These are phyloP conservation scores for Progne subis DNA, from an alignment of 2,113 vertebrate species.

Conservation along the genomic window DNA sequence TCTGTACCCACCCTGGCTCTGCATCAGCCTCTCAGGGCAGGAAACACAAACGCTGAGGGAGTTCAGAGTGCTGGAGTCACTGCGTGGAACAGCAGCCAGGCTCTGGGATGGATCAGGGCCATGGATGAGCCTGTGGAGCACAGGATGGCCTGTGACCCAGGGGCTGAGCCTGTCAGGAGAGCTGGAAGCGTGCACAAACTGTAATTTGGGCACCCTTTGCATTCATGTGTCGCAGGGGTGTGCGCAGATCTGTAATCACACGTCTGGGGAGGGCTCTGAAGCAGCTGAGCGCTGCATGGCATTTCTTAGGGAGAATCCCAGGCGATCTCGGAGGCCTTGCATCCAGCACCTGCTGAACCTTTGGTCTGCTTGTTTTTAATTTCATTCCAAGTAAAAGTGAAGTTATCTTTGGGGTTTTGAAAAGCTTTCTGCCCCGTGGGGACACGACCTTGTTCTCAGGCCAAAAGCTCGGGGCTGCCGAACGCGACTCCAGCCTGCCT, in stretches of 20 bases:
- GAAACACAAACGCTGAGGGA: accelerated
- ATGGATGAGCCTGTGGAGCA: accelerated
- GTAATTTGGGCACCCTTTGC: background rate
- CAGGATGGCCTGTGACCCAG: accelerated
- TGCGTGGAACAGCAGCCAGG: accelerated
- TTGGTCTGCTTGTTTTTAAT: background rate
- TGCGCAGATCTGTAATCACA: background rate
- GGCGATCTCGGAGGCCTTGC: background rate
- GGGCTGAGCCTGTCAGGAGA: background rate
- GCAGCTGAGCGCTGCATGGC: background rate
- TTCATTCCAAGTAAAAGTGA: background rate
- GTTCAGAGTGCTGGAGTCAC: background rate
- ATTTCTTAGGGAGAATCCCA: background rate
- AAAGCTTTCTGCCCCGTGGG: background rate
- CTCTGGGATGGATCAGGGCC: background rate
- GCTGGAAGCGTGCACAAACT: background rate
- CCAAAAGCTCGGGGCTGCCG: background rate
- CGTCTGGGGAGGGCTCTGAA: background rate
- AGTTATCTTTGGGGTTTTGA: background rate
- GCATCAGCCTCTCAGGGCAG: background rate
- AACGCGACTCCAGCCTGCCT: accelerated
- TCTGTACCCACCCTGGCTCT: background rate
- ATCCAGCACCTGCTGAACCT: background rate
- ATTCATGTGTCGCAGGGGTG: background rate
- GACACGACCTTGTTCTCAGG: background rate